Percentiles rank a stretch among this genome's conserved stretches.
phyloP scores from a whole-genome alignment of 2,888 invertebrate species.

The Zygothrica quintamaculata region DNA sequence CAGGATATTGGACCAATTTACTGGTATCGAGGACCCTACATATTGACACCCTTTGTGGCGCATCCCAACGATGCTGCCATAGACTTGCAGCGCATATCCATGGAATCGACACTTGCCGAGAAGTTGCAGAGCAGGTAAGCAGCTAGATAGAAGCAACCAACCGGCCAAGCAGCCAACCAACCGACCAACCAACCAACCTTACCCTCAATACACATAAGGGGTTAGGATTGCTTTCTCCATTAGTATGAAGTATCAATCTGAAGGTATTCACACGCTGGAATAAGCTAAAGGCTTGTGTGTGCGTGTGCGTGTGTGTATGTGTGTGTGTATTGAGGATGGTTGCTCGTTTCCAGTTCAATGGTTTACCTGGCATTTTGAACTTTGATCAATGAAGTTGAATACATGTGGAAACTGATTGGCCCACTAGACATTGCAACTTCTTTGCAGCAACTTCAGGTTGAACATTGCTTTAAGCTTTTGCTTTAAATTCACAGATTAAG shows the following conservation, averaged over 20 bases:
- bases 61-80: conserved; percentile 84
- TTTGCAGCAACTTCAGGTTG: conserved; percentile 1
- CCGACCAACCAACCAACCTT: background rate
- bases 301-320: background rate
- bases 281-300: conserved; percentile 6
- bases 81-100: conserved; percentile 83
- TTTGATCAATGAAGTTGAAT: conserved; percentile 74
- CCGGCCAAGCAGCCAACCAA: background rate
- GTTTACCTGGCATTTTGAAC: conserved; percentile 50
- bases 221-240: conserved; percentile 24
- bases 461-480: conserved; percentile 39
- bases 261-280: conserved; percentile 28
- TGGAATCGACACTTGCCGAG: conserved; percentile 86
- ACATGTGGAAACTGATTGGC: conserved; percentile 58
- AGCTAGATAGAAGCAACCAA: background rate
- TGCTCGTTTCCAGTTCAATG: conserved; percentile 53
- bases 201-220: background rate
- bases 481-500: conserved; percentile 86
- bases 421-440: conserved; percentile 16
- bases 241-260: conserved; percentile 24
- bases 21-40: conserved; percentile 88
- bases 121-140: conserved; percentile 88
- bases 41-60: conserved; percentile 83
- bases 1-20: conserved; percentile 90
- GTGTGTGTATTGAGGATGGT: conserved; percentile 18